These are phyloP conservation scores for Chironomus striatipennis DNA, from an alignment of 1,140 invertebrate species.

Conservation along the genomic window DNA sequence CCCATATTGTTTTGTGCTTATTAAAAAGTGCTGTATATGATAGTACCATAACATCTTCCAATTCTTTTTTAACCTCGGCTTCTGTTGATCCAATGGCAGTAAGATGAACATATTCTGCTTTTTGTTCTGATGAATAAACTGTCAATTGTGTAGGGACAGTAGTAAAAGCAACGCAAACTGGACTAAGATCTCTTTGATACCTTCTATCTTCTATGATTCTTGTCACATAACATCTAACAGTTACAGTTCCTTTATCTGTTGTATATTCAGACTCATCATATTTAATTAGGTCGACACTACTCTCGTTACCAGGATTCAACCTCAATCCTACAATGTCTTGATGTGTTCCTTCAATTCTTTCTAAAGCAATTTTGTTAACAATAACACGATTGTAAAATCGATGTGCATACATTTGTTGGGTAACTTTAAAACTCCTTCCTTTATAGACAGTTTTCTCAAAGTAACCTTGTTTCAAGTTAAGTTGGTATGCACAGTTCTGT, in stretches of 20 bases:
- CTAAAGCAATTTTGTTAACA: slow-evolving; percentile 39
- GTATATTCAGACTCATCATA: too few species aligned
- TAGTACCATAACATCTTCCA: background rate
- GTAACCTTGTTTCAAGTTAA: slow-evolving; percentile 40
- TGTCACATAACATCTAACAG: background rate
- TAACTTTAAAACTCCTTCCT: slow-evolving; percentile 35
- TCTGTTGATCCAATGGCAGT: background rate
- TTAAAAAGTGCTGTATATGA: background rate
- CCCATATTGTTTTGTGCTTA: background rate
- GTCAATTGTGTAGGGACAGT: slow-evolving; percentile 42
- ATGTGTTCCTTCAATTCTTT: background rate
- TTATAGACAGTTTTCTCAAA: slow-evolving; percentile 40
- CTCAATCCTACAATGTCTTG: background rate
- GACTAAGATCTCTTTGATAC: slow-evolving; percentile 40
- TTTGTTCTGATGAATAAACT: slow-evolving; percentile 36
- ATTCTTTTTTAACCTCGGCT: background rate
- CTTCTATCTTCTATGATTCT: slow-evolving; percentile 29
- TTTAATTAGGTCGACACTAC: background rate
- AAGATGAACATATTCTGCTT: background rate
- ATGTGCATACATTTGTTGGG: slow-evolving; percentile 43
- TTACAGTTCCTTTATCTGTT: background rate
- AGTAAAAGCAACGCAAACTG: slow-evolving; percentile 42
- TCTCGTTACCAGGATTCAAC: background rate
- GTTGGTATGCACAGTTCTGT: slow-evolving; percentile 31
- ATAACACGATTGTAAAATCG: slow-evolving; percentile 43